Percentiles rank a stretch among this genome's conserved stretches.
phyloP scores from a whole-genome alignment of 2,797 vertebrate species.

The Oceanodroma leucorhoa region DNA sequence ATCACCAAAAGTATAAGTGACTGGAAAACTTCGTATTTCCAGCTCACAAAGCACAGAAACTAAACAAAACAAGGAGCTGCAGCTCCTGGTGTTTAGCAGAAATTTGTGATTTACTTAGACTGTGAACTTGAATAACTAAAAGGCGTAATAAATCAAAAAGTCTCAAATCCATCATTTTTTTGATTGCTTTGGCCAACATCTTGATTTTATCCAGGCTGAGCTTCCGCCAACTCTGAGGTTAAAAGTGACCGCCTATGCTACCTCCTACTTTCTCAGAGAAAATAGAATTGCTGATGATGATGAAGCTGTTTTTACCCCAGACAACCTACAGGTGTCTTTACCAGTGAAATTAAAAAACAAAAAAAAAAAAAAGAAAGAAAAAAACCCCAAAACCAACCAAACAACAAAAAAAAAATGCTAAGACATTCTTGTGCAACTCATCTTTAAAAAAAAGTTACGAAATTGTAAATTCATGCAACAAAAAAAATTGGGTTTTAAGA shows the following conservation, averaged over 20 bases:
- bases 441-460: neutral
- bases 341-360: neutral
- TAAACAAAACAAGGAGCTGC: neutral
- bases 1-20: neutral
- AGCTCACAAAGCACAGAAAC: neutral
- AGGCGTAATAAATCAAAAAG: neutral
- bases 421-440: neutral
- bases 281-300: fast-evolving
- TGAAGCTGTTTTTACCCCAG: neutral
- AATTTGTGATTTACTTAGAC: neutral
- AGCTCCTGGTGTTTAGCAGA: neutral
- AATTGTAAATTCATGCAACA: neutral
- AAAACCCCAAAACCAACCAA: neutral
- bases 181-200: neutral
- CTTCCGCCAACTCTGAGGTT: neutral
- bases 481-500: neutral
- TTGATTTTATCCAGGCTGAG: neutral
- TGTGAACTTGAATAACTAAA: neutral
- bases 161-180: neutral
- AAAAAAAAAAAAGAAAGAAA: neutral
- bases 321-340: neutral
- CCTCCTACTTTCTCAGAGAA: neutral
- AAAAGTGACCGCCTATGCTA: neutral
- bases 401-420: neutral
- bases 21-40: neutral